Conservation (phyloP, 2,113 vertebrate genomes). For the Tamias sibiricus region DNA sequence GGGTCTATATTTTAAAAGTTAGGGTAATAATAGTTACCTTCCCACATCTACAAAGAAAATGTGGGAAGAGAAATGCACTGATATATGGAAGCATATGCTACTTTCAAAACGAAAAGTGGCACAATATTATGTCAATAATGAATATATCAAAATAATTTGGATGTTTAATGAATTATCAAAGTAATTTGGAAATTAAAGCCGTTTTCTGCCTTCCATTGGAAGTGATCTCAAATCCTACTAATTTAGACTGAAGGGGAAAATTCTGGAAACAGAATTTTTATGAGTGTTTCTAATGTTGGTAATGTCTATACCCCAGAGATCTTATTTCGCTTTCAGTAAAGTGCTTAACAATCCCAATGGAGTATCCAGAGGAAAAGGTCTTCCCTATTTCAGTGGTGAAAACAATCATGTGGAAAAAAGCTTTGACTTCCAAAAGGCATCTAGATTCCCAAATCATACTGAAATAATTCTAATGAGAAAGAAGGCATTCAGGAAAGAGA, state of each 20-base stretch:
- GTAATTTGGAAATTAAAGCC: slow-evolving; percentile 45
- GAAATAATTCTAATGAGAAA: slow-evolving; percentile 33
- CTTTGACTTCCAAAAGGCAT: not conserved
- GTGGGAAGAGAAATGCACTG: not conserved
- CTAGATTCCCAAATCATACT: not conserved
- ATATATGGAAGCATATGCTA: not conserved
- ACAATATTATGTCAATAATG: slow-evolving; percentile 31
- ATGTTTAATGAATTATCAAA: slow-evolving; percentile 10
- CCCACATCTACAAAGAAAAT: slow-evolving; percentile 4
- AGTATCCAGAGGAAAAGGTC: not conserved
- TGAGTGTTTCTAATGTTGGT: slow-evolving; percentile 18
- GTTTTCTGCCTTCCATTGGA: slow-evolving; percentile 46
- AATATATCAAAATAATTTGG: slow-evolving; percentile 13
- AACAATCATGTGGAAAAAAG: slow-evolving; percentile 31
- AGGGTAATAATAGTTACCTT: not conserved
- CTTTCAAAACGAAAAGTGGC: slow-evolving; percentile 20
- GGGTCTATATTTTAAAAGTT: slow-evolving; percentile 32
- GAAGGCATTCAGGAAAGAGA: not conserved
- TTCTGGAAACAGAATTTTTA: slow-evolving; percentile 39
- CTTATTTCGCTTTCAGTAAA: slow-evolving; percentile 34
- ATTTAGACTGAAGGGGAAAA: not conserved
- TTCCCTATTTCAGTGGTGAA: slow-evolving; percentile 3
- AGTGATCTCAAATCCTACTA: not conserved
- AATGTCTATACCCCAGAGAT: not conserved
- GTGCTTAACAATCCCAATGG: slow-evolving; percentile 3